phyloP scores from a whole-genome alignment of 2,888 invertebrate genomes.

The Heteromurus nitidus region DNA sequence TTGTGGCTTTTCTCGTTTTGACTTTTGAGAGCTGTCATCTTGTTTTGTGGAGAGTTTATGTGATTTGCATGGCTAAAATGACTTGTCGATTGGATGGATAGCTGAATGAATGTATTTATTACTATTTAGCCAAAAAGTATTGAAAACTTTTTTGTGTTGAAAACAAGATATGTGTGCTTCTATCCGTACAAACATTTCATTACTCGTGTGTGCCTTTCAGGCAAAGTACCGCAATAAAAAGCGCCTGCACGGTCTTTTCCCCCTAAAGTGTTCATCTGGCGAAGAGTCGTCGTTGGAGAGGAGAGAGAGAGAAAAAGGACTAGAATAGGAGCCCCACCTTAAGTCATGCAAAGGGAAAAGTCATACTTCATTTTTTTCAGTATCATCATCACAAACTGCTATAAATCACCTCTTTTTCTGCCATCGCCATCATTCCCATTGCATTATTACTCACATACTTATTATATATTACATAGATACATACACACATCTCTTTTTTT shows the following conservation, averaged over 20 bases:
- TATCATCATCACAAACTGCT: conserved; percentile 59
- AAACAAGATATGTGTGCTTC: neutral
- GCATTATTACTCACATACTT: conserved; percentile 60
- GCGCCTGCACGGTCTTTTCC: neutral
- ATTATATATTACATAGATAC: conserved; percentile 52
- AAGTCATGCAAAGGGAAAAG: conserved; percentile 60
- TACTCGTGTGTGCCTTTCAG: neutral
- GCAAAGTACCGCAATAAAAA: no score
- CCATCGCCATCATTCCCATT: conserved; percentile 60
- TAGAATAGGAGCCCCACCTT: conserved; percentile 55
- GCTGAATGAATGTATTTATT: conserved; percentile 3
- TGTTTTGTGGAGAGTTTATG: conserved; percentile 25
- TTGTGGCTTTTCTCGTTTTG: conserved; percentile 46
- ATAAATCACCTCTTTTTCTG: conserved; percentile 60
- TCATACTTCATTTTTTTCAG: conserved; percentile 60
- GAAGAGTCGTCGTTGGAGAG: neutral
- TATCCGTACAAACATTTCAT: conserved; percentile 15
- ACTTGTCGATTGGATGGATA: conserved; percentile 46
- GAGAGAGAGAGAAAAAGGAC: conserved; percentile 45
- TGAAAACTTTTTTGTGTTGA: neutral
- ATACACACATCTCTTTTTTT: conserved; percentile 15
- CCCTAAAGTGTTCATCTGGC: neutral
- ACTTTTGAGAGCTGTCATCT: conserved; percentile 19
- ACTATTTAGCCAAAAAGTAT: neutral
- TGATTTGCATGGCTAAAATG: conserved; percentile 54